Evolutionary conservation across 2,888 invertebrate genomes (phyloP), one percentile per base, ranked within the genome.

Genomic region (Carterocephalus palaemon): DNA sequence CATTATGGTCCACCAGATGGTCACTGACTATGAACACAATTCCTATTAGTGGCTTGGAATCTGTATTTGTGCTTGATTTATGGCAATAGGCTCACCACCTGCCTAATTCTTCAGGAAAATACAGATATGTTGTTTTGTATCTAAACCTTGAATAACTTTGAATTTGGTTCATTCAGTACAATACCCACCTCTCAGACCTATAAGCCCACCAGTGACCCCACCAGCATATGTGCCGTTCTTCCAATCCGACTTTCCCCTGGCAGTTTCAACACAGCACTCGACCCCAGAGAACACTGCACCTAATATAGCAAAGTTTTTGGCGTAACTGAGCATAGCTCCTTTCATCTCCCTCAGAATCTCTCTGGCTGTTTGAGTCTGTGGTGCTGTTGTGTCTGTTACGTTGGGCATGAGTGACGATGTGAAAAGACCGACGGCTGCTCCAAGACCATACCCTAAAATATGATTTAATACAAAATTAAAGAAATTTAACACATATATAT

Each of bases 241-340:
- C 95, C 99, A 96, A 73, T 99, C 99, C 19, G 93, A 93, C 72
- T 96, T 97, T 7, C 97, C 99, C 62, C 99, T 89, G 75, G 96
- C 96, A 24, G 94, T 91, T 89, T 99, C 99, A 64, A 99, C 93
- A 12, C 92, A 89, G 73, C 99, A 99, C 83, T 99, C 99, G 5
- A 97, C 92, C 0, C 91, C 95, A 3, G 99, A 94, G 85, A 99
- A 99, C 52, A 99, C 91, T 4, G 94, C 92, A 45, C 99, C 99
- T 56, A 99, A 91, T 28, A 98, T 89, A 0, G 98, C 99, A 88
- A 99, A 99, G 79, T 99, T 99, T 79, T 99, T 99, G 0, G 96
- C 99, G 75, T 99, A 98, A 43, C 96, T 92, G 46, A 95, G 80
- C 54, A 97, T 97, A 0, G 98, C 93, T 0, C 89, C 88, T 71